Percentiles rank a stretch among this genome's conserved stretches.
Evolutionary conservation across 2,797 vertebrate species (phyloP).

Genomic region (Pampus argenteus): DNA sequence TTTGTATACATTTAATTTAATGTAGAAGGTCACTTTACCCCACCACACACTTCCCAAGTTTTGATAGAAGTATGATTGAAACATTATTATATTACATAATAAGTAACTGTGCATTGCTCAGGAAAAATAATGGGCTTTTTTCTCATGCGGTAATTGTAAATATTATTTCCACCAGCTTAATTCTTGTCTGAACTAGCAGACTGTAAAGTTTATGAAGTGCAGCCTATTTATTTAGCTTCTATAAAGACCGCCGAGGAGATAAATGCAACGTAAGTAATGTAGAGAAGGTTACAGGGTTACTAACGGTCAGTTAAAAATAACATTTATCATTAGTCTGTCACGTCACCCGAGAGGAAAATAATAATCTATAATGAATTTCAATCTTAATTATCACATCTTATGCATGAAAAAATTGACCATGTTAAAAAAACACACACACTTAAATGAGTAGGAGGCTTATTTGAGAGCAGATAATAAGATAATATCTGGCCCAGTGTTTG

Average conservation of each 20-base stretch:
- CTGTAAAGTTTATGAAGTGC: slow-evolving; percentile 34
- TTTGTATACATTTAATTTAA: background rate
- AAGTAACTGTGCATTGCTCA: background rate
- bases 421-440: background rate
- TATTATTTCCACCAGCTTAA: slow-evolving; percentile 11
- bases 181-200: background rate
- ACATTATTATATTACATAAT: background rate
- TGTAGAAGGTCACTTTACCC: background rate
- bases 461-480: slow-evolving; percentile 3
- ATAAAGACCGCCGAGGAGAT: background rate
- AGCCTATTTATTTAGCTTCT: slow-evolving; percentile 28
- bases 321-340: background rate
- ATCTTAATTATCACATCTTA: background rate
- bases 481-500: slow-evolving; percentile 15
- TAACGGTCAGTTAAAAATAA: slow-evolving; percentile 6
- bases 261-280: slow-evolving; percentile 16
- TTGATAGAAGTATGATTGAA: background rate
- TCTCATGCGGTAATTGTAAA: slow-evolving; percentile 23
- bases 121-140: slow-evolving; percentile 13
- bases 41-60: too few relatives aligned
- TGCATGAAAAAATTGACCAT: background rate
- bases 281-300: slow-evolving; percentile 11
- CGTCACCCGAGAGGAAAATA: background rate
- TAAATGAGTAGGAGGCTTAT: background rate
- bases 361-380: background rate